These are phyloP conservation scores for Oscheius onirici DNA, from an alignment of 2,888 invertebrate genomes.

Conservation along the genomic window DNA sequence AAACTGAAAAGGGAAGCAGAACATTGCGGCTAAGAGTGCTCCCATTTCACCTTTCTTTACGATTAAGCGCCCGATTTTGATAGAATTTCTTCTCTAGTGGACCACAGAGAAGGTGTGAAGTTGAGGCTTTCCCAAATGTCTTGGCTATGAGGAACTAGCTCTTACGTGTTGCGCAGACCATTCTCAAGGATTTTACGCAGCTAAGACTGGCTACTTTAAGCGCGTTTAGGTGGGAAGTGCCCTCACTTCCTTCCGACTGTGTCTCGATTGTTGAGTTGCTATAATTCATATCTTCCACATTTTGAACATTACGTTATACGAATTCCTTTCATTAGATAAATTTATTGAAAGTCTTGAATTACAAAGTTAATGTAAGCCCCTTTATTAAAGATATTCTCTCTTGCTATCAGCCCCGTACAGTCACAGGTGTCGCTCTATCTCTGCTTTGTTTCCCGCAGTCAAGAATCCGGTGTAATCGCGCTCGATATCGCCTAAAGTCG, in stretches of 20 bases:
- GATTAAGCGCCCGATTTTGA: constrained; percentile 2
- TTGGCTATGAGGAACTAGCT: constrained; percentile 19
- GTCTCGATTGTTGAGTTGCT: not conserved
- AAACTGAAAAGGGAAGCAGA: not conserved
- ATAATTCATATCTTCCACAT: too few relatives aligned
- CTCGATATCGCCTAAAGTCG: constrained; percentile 31
- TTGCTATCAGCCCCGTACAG: constrained; percentile 22
- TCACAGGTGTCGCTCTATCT: constrained; percentile 22
- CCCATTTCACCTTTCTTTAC: not conserved
- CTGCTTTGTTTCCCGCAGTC: constrained; percentile 23
- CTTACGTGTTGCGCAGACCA: not conserved
- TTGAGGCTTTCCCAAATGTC: not conserved
- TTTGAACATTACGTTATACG: not conserved
- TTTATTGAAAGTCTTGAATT: not conserved
- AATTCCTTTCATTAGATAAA: not conserved
- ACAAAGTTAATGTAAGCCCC: not conserved
- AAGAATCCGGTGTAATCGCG: constrained; percentile 32
- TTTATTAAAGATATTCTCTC: not conserved
- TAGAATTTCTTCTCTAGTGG: not conserved
- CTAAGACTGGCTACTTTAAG: not conserved
- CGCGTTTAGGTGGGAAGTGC: too few relatives aligned
- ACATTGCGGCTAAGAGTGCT: constrained; percentile 3
- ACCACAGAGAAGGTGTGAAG: not conserved
- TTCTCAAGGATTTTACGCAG: not conserved
- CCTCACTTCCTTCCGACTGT: not conserved